Evolutionary conservation across 2,113 vertebrate species (phyloP).

Genomic region (Pampusana beccarii): DNA sequence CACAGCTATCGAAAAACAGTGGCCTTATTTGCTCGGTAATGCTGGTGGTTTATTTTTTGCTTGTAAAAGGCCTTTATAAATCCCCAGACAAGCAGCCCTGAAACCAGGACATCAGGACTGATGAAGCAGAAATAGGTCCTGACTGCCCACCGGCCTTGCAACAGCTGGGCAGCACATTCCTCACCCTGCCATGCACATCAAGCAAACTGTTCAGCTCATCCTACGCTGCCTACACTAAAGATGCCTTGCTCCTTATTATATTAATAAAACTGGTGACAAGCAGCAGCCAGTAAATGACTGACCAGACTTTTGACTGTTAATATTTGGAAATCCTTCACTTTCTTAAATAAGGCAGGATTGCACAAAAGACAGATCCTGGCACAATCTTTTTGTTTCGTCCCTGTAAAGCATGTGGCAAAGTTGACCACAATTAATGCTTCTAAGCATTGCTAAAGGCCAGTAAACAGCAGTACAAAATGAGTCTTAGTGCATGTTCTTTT

Average conservation of each 20-base stretch:
- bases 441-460: neutral
- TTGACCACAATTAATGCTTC: neutral
- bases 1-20: neutral
- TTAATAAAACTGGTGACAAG: neutral
- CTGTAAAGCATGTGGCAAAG: neutral
- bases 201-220: neutral
- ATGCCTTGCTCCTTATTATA: neutral
- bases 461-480: neutral
- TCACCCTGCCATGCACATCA: neutral
- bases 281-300: neutral
- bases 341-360: neutral
- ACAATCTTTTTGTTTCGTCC: neutral
- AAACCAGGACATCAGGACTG: neutral
- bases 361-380: neutral
- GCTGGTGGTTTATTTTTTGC: neutral
- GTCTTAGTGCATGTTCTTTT: neutral
- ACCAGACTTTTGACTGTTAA: neutral
- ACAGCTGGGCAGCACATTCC: neutral
- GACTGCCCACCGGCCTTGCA: neutral
- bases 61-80: neutral
- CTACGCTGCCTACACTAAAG: neutral
- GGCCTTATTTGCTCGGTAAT: neutral
- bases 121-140: neutral
- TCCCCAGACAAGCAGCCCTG: neutral
- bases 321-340: neutral